A percentile compares a stretch with the other conserved stretches of the same genome.
phyloP scores from a whole-genome alignment of 2,113 vertebrate species.

The Lonchura striata region DNA sequence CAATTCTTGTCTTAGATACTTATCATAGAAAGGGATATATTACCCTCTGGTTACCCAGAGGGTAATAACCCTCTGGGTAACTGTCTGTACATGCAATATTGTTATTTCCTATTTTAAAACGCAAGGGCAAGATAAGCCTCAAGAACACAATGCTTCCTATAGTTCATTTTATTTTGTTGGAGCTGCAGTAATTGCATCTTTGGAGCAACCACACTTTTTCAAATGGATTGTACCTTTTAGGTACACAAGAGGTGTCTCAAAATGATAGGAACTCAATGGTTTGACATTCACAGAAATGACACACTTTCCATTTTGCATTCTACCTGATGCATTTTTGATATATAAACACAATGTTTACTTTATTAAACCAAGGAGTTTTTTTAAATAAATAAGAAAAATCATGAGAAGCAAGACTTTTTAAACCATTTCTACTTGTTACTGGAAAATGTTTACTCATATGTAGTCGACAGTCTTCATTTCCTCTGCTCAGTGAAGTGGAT shows the following conservation, averaged over 20 bases:
- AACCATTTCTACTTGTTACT: neutral
- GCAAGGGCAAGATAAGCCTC: neutral
- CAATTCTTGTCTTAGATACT: neutral
- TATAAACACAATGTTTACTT: neutral
- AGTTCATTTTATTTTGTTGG: neutral
- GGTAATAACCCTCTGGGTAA: neutral
- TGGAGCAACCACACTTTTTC: neutral
- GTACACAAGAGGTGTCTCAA: neutral
- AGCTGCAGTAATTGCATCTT: neutral
- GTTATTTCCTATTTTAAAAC: neutral
- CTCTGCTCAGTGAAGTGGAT: neutral
- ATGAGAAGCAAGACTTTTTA: neutral
- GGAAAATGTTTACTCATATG: neutral
- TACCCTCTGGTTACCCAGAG: neutral
- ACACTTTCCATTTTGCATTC: neutral
- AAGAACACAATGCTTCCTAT: neutral
- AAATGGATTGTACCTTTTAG: neutral
- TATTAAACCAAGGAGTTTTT: neutral
- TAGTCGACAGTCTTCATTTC: neutral
- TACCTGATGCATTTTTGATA: neutral
- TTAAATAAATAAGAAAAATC: neutral
- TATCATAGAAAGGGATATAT: neutral
- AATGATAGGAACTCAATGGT: neutral
- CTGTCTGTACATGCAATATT: neutral
- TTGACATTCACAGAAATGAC: neutral